Percentiles rank a stretch among this genome's conserved stretches.
These are phyloP conservation scores for Planiliza haematocheilus DNA, from an alignment of 2,113 vertebrate species.

Conservation along the genomic window DNA sequence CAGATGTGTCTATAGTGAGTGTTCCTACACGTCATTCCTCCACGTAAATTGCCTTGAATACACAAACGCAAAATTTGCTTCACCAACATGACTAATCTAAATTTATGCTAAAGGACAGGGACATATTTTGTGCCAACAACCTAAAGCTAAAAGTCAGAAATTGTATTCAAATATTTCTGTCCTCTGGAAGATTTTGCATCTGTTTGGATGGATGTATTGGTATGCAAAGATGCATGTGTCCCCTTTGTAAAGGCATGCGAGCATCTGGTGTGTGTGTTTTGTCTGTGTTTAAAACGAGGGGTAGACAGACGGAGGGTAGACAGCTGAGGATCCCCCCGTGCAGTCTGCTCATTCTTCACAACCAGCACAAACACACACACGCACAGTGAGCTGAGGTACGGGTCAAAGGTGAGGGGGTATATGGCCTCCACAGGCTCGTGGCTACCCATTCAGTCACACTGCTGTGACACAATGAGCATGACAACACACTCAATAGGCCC, in stretches of 20 bases:
- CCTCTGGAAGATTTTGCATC: constrained; percentile 8
- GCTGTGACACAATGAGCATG: constrained; percentile 66
- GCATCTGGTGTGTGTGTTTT: constrained; percentile 66
- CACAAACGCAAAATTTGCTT: constrained; percentile 8
- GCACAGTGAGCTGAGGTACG: constrained; percentile 48
- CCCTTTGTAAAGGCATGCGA: constrained; percentile 64
- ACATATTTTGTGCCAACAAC: not conserved
- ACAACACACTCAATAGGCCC: constrained; percentile 44
- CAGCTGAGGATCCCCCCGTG: constrained; percentile 60
- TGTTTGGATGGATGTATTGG: constrained; percentile 48
- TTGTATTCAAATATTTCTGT: constrained; percentile 17
- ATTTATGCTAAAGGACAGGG: not conserved
- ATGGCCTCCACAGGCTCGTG: constrained; percentile 61
- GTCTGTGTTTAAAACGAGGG: constrained; percentile 37
- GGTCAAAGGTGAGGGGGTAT: constrained; percentile 73
- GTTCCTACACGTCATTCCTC: constrained; percentile 55
- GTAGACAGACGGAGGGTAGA: constrained; percentile 56
- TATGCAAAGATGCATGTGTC: constrained; percentile 62
- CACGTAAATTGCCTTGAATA: constrained; percentile 46
- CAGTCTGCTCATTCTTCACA: constrained; percentile 38
- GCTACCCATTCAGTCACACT: constrained; percentile 53
- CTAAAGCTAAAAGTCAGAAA: not conserved
- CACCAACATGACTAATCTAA: not conserved
- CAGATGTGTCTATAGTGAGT: constrained; percentile 78
- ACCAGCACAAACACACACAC: constrained; percentile 35